Percentiles rank a stretch among this genome's conserved stretches.
Conservation (phyloP, 2,797 vertebrate species). For the Oceanodroma leucorhoa region DNA sequence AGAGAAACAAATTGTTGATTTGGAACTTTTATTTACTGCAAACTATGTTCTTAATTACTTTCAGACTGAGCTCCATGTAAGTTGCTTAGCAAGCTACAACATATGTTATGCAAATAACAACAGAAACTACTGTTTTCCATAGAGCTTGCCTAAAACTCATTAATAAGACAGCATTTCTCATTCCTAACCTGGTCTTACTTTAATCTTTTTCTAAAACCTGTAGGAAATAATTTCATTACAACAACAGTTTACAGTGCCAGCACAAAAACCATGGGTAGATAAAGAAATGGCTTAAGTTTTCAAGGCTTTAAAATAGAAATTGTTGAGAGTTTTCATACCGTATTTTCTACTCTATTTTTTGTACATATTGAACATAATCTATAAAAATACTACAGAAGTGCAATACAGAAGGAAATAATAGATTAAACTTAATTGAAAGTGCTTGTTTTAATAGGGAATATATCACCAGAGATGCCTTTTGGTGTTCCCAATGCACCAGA, state of each 20-base stretch:
- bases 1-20: constrained; percentile 10
- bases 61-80: constrained; percentile 18
- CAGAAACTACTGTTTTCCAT: constrained; percentile 48
- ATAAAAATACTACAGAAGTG: not conserved
- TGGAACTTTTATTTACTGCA: constrained; percentile 41
- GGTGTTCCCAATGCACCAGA: not conserved
- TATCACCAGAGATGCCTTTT: not conserved
- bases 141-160: not conserved
- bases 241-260: not conserved
- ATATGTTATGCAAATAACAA: constrained; percentile 67
- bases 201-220: not conserved
- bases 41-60: constrained; percentile 44
- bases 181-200: constrained; percentile 4
- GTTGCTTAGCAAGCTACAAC: constrained; percentile 27
- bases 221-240: constrained; percentile 12
- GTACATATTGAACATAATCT: not conserved
- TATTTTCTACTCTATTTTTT: not conserved
- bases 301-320: not conserved
- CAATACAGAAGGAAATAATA: not conserved
- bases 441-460: not conserved
- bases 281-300: not conserved
- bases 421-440: not conserved
- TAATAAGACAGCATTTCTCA: constrained; percentile 33
- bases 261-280: not conserved
- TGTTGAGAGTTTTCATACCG: not conserved